phyloP scores from a whole-genome alignment of 2,797 vertebrate genomes.

The Telmatherina bonti region DNA sequence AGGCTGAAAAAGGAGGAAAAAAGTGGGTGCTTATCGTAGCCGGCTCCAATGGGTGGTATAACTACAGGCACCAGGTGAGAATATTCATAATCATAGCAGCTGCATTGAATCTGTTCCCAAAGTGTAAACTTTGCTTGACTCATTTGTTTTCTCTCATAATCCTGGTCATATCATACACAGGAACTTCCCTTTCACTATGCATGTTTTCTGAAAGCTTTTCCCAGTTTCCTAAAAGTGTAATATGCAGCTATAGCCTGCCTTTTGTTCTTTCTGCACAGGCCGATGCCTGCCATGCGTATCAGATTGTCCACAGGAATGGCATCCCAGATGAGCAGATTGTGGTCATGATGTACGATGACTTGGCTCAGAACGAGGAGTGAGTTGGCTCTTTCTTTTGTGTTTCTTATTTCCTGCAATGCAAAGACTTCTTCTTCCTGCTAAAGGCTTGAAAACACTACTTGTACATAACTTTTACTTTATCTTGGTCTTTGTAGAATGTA shows the following conservation, averaged over 20 bases:
- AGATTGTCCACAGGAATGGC: conserved; percentile 95
- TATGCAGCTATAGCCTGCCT: not conserved
- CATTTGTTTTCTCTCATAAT: not conserved
- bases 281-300: conserved; percentile 95
- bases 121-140: conserved; percentile 16
- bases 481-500: not conserved
- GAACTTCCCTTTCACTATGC: not conserved
- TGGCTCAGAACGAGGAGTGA: conserved; percentile 89
- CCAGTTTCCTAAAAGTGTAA: not conserved
- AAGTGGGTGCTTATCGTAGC: conserved; percentile 97
- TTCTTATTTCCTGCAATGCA: not conserved
- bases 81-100: accelerated
- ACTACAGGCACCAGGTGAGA: conserved; percentile 97
- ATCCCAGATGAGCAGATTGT: conserved; percentile 95
- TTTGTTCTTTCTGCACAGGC: conserved; percentile 80
- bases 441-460: not conserved
- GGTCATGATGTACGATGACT: conserved; percentile 99
- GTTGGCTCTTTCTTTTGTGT: conserved; percentile 63
- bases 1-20: conserved; percentile 82
- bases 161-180: conserved; percentile 20
- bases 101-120: not conserved
- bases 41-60: conserved; percentile 94
- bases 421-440: not conserved
- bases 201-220: not conserved
- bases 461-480: not conserved